Evolutionary conservation across 2,888 invertebrate genomes (phyloP), one percentile per base, ranked within the genome.

Genomic region (Kuschelorhynchus macadamiae): DNA sequence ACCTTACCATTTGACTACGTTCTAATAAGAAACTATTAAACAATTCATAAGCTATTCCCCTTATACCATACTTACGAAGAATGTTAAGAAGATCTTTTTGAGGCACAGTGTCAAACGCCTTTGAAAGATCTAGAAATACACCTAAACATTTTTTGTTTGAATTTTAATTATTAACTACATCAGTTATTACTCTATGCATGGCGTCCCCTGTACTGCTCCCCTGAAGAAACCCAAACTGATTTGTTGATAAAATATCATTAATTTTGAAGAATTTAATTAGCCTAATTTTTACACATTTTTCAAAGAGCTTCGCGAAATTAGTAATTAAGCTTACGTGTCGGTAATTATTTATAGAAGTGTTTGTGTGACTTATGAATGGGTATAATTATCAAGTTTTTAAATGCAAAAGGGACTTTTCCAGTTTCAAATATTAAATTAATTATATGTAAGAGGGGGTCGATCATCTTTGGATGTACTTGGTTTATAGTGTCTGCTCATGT

Each of bases 191-290:
- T 46, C 7, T 46, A 20, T 17, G 17, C 21, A 46, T 46, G 14
- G 46, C 46, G 4, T 46, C 46, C 17, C 2, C 4, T 16, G 46
- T 46, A 20, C 18, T 18, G n/a, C 2, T 8, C 14, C 18, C 46
- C 21, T 46, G 8, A 17, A 46, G 5, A 20, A 46, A 46, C 4
- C 46, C 46, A 46, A 46, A 46, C 16, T 46, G 46, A 17, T 46
- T 46, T 11, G 4, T 3, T n/a, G 46, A 46, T 3, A 46, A 11
- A 12, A 46, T 17, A 20, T 46, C 11, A 20, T 46, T 18, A 11
- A 7, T 17, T 46, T 46, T 46, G 11, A 17, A 20, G 14, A 46
- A 46, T 2, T 3, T 9, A 16, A 11, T 18, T 20, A 46, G 3
- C 21, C 46, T 46, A n/a, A 9, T 46, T n/a, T 16, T 46, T 2